Base-by-base conservation (phyloP, 2,113 vertebrate genomes). In the Australoheros scitulus region DNA sequence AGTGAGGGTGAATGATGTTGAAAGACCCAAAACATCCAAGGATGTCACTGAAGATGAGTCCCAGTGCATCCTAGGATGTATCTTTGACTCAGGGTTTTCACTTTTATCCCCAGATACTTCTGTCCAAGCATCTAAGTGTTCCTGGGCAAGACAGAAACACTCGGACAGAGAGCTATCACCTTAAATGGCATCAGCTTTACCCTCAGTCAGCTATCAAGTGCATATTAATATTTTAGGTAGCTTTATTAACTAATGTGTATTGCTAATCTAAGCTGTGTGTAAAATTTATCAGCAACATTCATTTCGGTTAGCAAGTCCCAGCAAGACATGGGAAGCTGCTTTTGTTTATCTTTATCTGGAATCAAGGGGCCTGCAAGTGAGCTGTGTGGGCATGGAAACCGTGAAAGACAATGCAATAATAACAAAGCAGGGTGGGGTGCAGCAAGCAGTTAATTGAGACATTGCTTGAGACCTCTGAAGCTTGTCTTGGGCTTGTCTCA, bases 311-410 rank as follows among this genome's bases (percentile, higher is more conserved):
- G 65, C 65, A 18, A 20, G 65, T 20, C 43, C 29, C 43, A 52
- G 43, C 24, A 70, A 70, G 65, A 70, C 65, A 2, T 0, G 24
- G 43, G 43, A 70, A 52, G 65, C 43, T 70, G 65, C 24, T 70
- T 70, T 70, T 70, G 65, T 70, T 70, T 52, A 52, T 29, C 50
- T 13, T 70, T 52, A 70, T 52, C 43, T 70, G 65, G 65, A 52
- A 70, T 70, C 24, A 70, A 32, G 65, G 43, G 47, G 65, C 65
- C 24, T 52, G 24, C 41, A 50, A 50, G 64, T 70, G 15, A 29
- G 65, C 24, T 2, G 50, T 72, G 65, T 32, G 65, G 65, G 65
- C 65, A 72, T 14, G 26, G 43, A 55, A 55, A 72, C 18, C 32
- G 10, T 72, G 68, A 72, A 72, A 72, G 26, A 72, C 68, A 55